Evolutionary conservation across 2,797 vertebrate species (phyloP).

Genomic region (Lepilemur septentrionalis): DNA sequence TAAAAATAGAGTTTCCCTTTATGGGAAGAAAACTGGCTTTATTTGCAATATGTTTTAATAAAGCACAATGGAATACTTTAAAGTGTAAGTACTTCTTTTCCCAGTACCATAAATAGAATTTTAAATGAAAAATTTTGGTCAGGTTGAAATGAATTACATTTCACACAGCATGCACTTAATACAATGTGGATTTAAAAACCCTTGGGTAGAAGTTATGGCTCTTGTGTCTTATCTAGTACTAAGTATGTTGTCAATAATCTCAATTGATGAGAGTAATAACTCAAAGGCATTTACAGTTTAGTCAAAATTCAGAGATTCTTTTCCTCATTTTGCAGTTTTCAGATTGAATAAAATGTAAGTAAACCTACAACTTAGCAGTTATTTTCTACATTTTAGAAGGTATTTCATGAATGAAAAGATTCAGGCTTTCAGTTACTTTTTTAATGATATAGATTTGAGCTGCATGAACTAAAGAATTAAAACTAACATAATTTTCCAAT

Average conservation of each 20-base stretch:
- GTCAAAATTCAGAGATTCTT: conserved; percentile 31
- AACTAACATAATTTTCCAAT: neutral
- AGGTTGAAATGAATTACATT: conserved; percentile 58
- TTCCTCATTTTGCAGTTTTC: conserved; percentile 20
- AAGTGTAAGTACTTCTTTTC: neutral
- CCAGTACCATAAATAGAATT: neutral
- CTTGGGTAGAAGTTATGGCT: neutral
- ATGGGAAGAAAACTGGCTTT: neutral
- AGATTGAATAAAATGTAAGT: conserved; percentile 35
- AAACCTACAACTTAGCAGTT: neutral
- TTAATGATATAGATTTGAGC: neutral
- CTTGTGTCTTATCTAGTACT: neutral
- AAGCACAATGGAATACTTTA: neutral
- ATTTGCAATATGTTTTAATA: neutral
- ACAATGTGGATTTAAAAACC: conserved; percentile 11
- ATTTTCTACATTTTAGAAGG: neutral
- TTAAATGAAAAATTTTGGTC: conserved; percentile 50
- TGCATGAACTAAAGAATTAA: neutral
- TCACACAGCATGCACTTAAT: conserved; percentile 2
- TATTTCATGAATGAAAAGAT: conserved; percentile 17
- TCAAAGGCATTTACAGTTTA: conserved; percentile 27
- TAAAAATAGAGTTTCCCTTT: neutral
- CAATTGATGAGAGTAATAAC: conserved; percentile 33
- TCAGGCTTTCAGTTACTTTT: neutral
- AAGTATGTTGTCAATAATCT: conserved; percentile 44